These are phyloP conservation scores for Sebastes minor DNA, from an alignment of 2,797 vertebrate genomes.

Conservation along the genomic window DNA sequence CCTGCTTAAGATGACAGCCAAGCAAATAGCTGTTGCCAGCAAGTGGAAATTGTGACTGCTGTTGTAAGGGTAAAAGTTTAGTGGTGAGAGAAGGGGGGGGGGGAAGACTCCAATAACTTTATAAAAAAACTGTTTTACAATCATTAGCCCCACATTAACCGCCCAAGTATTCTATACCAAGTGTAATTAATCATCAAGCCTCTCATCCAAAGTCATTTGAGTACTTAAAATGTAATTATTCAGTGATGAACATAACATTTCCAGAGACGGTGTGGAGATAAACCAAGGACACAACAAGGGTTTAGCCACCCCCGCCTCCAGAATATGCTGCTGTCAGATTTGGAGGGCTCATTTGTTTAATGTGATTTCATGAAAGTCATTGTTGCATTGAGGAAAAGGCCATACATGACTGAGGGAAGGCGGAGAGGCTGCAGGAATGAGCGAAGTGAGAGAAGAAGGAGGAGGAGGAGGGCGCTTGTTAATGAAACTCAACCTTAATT, in stretches of 20 bases:
- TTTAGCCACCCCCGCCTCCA: constrained; percentile 46
- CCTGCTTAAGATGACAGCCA: not conserved
- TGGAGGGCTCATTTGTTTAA: constrained; percentile 71
- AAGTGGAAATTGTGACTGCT: not conserved
- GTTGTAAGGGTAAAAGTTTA: constrained; percentile 16
- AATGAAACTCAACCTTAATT: constrained; percentile 77
- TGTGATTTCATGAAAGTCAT: constrained; percentile 68
- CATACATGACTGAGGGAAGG: constrained; percentile 52
- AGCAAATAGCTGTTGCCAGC: not conserved
- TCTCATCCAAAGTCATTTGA: constrained; percentile 71
- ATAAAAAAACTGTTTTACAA: constrained; percentile 30
- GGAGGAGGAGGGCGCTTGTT: constrained; percentile 38
- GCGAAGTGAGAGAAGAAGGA: not conserved
- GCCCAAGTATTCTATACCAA: constrained; percentile 50
- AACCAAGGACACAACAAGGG: constrained; percentile 57
- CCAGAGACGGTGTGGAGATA: constrained; percentile 55
- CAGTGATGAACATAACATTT: constrained; percentile 72
- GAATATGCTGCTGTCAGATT: constrained; percentile 63
- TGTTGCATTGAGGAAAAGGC: constrained; percentile 48
- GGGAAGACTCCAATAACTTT: constrained; percentile 22
- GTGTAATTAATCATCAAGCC: constrained; percentile 77
- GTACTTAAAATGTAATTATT: constrained; percentile 81
- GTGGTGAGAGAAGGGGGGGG: not conserved
- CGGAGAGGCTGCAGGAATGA: constrained; percentile 14
- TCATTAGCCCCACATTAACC: constrained; percentile 69